Percentiles rank a stretch among this genome's conserved stretches.
phyloP scores from a whole-genome alignment of 2,113 vertebrate species.

The Bettongia penicillata region DNA sequence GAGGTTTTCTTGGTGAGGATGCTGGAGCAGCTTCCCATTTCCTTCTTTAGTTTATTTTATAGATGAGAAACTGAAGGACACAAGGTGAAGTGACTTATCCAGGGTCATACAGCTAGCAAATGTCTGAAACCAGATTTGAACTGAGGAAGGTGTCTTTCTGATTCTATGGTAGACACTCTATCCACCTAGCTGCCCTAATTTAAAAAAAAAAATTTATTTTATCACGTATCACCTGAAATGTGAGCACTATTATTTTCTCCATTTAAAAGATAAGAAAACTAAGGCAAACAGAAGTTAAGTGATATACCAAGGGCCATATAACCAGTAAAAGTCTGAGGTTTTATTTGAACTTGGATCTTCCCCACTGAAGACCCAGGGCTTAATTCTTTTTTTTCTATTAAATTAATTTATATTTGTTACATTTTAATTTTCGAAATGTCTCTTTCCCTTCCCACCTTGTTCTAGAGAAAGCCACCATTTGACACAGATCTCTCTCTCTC shows the following conservation, averaged over 20 bases:
- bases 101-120: not conserved
- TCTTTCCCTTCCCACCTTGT: not conserved
- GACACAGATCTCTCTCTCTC: not conserved
- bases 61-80: not conserved
- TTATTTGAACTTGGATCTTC: not conserved
- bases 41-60: not conserved
- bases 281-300: not conserved
- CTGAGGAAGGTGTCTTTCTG: not conserved
- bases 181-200: not conserved
- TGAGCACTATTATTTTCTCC: not conserved
- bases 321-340: not conserved
- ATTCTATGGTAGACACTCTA: not conserved
- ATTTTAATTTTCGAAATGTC: not conserved
- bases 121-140: not conserved
- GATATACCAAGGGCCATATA: not conserved
- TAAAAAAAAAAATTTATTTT: not conserved
- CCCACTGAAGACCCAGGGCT: not conserved
- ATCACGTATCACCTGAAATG: not conserved
- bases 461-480: not conserved
- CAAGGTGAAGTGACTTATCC: not conserved
- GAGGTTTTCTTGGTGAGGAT: not conserved
- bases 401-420: not conserved
- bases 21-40: not conserved
- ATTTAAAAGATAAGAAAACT: not conserved
- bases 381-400: not conserved